Conservation (phyloP, 2,797 vertebrate genomes). For the Etheostoma perlongum region DNA sequence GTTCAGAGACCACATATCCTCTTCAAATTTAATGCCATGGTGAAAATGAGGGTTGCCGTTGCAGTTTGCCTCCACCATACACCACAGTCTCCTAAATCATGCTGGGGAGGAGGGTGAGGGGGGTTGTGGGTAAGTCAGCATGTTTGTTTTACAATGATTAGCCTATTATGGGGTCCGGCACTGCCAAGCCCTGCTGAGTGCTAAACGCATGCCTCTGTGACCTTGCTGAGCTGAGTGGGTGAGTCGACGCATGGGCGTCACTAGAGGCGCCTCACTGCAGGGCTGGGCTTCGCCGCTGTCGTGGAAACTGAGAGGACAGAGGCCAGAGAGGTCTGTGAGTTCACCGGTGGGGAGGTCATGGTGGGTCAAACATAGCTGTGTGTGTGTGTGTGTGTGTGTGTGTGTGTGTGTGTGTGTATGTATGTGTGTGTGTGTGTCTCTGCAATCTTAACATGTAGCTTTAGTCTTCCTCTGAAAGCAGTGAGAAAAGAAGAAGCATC, state of each 20-base stretch:
- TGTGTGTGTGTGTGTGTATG: conserved; percentile 1
- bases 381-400: conserved; percentile 14
- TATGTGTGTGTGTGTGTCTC: not conserved
- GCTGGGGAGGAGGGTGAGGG: not conserved
- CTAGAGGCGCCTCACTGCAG: conserved; percentile 1
- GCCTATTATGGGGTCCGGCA: conserved; percentile 47
- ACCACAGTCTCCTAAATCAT: conserved; percentile 53
- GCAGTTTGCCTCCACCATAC: conserved; percentile 28
- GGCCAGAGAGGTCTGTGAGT: conserved; percentile 37
- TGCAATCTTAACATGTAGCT: not conserved
- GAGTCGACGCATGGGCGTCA: conserved; percentile 29
- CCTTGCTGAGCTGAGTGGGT: conserved; percentile 41
- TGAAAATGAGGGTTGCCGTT: conserved; percentile 20
- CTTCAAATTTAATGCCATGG: conserved; percentile 34
- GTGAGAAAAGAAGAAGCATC: conserved; percentile 26
- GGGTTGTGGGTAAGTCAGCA: conserved; percentile 33
- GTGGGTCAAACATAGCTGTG: conserved; percentile 41
- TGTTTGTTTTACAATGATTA: conserved; percentile 68
- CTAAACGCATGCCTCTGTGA: conserved; percentile 45
- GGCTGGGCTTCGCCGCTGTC: not conserved
- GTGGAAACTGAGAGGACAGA: conserved; percentile 15
- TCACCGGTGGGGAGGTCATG: conserved; percentile 23
- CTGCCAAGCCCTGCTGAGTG: conserved; percentile 44
- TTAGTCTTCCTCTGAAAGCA: conserved; percentile 12
- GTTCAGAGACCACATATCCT: conserved; percentile 22